Evolutionary conservation across 2,797 vertebrate species (phyloP), one percentile per base, ranked within the genome.

Genomic region (Eleutherodactylus coqui): DNA sequence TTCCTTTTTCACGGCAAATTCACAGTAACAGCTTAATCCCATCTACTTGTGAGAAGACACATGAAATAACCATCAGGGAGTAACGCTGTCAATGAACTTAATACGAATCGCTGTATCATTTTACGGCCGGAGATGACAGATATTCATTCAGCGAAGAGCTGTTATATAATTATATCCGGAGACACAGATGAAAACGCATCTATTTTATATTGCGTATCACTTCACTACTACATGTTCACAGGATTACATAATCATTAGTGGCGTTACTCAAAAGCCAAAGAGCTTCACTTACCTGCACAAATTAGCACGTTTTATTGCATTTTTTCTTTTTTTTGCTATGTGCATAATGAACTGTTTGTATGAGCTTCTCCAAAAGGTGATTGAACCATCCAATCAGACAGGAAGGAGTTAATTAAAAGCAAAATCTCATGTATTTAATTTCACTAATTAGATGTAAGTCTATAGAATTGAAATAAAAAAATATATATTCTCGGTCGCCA

Each of bases 151-250:
- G 79, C 1, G 27, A 72, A 70, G 29, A 70, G 36, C 67, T 53
- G 72, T 82, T 82, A 55, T 34, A 82, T 82, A 53, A 72, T 82
- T 82, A 53, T 55, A 41, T 70, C 51, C 41, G 32, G 45, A 72
- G 79, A 82, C 32, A 70, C 36, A 82, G 51, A 72, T 82, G 32
- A 82, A 67, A 82, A 82, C 53, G 79, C 62, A 82, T 70, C 29
- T 70, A 80, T 69, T 51, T 82, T 70, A 49, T 36, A 82, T 69
- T 51, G 49, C 45, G 53, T n/a, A 82, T 82, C 49, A 69, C 11
- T 55, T 38, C 64, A 82, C 34, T 80, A 82, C 34, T 80, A 13
- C 64, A 55, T 27, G 64, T 53, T 72, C 64, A 41, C 55, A 8
- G 45, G 51, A 27, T 69, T 82, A 82, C 47, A 67, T 67, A 67